phyloP scores from a whole-genome alignment of 2,113 vertebrate species.

The Myotis brandtii region DNA sequence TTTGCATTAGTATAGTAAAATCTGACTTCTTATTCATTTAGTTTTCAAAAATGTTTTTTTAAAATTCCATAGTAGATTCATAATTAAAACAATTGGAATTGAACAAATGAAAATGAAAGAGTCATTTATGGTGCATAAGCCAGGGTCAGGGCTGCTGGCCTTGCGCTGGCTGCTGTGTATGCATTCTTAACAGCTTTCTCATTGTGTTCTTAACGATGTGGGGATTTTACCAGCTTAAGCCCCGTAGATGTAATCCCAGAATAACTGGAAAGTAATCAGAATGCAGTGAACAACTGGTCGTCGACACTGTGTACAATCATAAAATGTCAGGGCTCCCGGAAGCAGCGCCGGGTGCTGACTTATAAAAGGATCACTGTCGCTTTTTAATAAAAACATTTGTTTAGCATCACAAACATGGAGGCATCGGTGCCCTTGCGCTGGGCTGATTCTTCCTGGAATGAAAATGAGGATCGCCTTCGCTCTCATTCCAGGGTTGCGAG shows the following conservation, averaged over 20 bases:
- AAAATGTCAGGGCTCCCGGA: slow-evolving; percentile 56
- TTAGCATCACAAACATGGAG: neutral
- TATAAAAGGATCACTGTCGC: slow-evolving; percentile 24
- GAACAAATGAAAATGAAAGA: neutral
- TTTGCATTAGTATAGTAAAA: neutral
- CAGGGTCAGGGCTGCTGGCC: neutral
- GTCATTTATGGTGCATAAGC: fast-evolving
- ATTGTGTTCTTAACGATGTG: neutral
- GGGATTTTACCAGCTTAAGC: neutral
- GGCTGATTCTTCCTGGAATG: neutral
- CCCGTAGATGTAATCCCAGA: neutral
- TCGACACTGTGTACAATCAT: neutral
- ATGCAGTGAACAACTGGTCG: slow-evolving; percentile 25
- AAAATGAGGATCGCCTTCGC: neutral
- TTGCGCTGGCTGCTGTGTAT: neutral
- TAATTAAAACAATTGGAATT: neutral
- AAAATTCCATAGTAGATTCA: neutral
- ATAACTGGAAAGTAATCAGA: slow-evolving; percentile 26
- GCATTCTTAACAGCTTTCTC: neutral
- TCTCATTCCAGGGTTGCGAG: neutral
- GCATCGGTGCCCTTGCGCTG: neutral
- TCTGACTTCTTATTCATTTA: neutral
- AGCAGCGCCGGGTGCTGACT: slow-evolving; percentile 31
- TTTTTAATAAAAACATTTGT: slow-evolving; percentile 54
- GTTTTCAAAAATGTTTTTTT: neutral